Base-by-base conservation (phyloP, 2,888 invertebrate species). In the Eupithecia abbreviata region DNA sequence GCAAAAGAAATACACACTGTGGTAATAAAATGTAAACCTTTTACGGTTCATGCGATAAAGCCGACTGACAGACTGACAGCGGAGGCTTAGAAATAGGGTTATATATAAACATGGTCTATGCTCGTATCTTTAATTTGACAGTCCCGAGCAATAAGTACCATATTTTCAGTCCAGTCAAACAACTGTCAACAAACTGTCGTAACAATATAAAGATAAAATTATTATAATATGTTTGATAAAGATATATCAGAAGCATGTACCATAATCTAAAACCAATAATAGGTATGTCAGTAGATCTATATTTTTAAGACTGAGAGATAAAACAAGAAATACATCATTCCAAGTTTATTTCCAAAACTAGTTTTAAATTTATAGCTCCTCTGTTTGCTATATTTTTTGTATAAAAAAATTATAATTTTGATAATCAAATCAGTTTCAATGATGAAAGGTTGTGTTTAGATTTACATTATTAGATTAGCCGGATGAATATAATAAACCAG, bases 361-460 rank as follows among this genome's bases (percentile, higher is more conserved):
- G 47, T 65, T 65, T 72, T 43, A 41, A 66, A 66, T 45, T 49
- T 72, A 66, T 72, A 41, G 49, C 41, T 66, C 42, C 6, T 45
- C 72, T 49, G 41, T 49, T 66, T 42, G 72, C 18, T 47, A 65
- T 41, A 66, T 66, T 41, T 30, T 47, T 30, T 47, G 55, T 43
- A 18, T 43, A 51, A 9, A 15, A 55, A 13, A 47, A 47, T 58
- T 68, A 58, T 69, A 49, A 69, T 65, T 69, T 62, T 65, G 30
- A 55, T 30, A 51, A 70, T 47, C 65, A 76, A 72, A 75, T 72
- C 42, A 76, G 68, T 74, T 66, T 71, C 71, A 66, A 74, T 43
- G 47, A 18, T 43, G 42, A 62, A 76, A 76, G 66, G 71, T 71
- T 69, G 66, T 71, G 71, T 71, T 71, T 75, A 55, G 67, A 55